Conservation (phyloP, 2,888 invertebrate genomes). For the Uropetala carovei region DNA sequence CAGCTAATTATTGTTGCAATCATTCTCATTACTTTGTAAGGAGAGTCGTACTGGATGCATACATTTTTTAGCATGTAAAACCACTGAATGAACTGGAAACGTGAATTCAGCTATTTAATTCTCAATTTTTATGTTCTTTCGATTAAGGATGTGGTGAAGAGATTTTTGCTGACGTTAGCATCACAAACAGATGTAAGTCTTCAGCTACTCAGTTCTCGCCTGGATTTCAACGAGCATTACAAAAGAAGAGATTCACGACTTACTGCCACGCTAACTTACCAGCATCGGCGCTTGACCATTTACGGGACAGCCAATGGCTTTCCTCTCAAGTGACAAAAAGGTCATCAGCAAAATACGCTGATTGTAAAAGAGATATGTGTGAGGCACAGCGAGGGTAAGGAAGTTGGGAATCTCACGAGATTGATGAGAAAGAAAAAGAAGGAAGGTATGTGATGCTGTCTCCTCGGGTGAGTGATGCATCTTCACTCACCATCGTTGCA, state of each 20-base stretch:
- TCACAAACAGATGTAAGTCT: slow-evolving; percentile 90
- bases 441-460: slow-evolving; percentile 60
- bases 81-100: neutral
- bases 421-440: slow-evolving; percentile 46
- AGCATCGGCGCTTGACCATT: slow-evolving; percentile 71
- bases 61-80: too few species aligned
- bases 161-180: slow-evolving; percentile 89
- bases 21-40: too few species aligned
- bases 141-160: slow-evolving; percentile 86
- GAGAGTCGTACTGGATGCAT: too few species aligned
- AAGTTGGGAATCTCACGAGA: slow-evolving; percentile 16
- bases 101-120: neutral
- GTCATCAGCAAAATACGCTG: slow-evolving; percentile 41
- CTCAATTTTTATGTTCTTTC: neutral
- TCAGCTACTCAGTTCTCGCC: slow-evolving; percentile 91
- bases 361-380: slow-evolving; percentile 6
- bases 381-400: neutral
- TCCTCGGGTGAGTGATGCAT: slow-evolving; percentile 16
- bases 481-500: neutral
- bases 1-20: too few species aligned
- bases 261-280: slow-evolving; percentile 78
- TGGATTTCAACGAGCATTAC: slow-evolving; percentile 97
- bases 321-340: slow-evolving; percentile 46
- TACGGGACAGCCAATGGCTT: slow-evolving; percentile 1
- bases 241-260: slow-evolving; percentile 88